Conservation (phyloP, 1,140 invertebrate species). For the Dreissena polymorpha region DNA sequence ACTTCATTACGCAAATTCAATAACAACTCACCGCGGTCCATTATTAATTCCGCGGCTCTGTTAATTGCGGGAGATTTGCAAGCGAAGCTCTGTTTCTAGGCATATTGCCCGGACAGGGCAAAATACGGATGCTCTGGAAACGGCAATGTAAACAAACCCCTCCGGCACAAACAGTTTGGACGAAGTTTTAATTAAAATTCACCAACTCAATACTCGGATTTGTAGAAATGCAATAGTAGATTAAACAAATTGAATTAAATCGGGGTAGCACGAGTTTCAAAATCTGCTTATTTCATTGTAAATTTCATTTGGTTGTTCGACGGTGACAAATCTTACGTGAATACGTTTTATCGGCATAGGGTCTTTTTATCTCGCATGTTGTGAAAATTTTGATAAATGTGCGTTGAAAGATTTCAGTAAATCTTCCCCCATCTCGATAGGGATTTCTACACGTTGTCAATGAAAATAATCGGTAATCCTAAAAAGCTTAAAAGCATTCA, state of each 20-base stretch:
- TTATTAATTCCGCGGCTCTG: too few species aligned
- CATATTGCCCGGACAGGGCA: background rate
- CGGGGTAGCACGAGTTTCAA: constrained; percentile 8
- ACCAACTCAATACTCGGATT: constrained; percentile 38
- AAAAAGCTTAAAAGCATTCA: constrained; percentile 56
- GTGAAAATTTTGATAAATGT: constrained; percentile 52
- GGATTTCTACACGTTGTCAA: constrained; percentile 33
- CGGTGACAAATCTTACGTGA: constrained; percentile 21
- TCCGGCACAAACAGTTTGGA: constrained; percentile 16
- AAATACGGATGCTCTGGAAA: background rate
- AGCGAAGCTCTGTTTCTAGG: constrained; percentile 1
- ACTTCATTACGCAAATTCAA: too few species aligned
- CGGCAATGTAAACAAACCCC: constrained; percentile 26
- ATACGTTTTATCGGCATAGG: constrained; percentile 36
- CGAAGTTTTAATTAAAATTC: constrained; percentile 50
- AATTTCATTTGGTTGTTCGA: constrained; percentile 6
- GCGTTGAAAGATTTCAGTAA: constrained; percentile 24
- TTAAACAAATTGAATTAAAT: constrained; percentile 42
- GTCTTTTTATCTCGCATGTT: constrained; percentile 11
- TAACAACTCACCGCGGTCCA: too few species aligned
- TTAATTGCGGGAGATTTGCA: background rate
- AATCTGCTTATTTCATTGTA: constrained; percentile 44
- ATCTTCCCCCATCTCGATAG: constrained; percentile 32
- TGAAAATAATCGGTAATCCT: constrained; percentile 53
- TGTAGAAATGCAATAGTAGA: constrained; percentile 31